Percentiles rank a stretch among this genome's conserved stretches.
These are phyloP conservation scores for Scolopax mira DNA, from an alignment of 2,113 vertebrate species.

Conservation along the genomic window DNA sequence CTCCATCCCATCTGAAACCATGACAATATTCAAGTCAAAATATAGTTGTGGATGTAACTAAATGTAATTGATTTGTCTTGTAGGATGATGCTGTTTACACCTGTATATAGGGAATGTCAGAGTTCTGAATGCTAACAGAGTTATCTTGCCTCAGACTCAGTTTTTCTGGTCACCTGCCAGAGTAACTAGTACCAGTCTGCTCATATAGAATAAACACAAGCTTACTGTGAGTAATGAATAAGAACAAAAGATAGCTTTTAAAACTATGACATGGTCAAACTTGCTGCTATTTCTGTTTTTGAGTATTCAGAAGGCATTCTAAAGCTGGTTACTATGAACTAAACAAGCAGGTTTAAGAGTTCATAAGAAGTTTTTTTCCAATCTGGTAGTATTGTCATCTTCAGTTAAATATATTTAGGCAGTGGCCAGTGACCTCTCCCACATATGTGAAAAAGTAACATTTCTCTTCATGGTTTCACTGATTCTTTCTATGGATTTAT, in stretches of 20 bases:
- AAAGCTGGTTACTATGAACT: neutral
- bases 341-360: neutral
- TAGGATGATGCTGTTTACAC: neutral
- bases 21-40: neutral
- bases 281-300: neutral
- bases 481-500: neutral
- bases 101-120: neutral
- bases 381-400: neutral
- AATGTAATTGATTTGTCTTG: neutral
- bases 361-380: neutral
- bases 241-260: neutral
- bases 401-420: neutral
- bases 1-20: neutral
- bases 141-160: neutral
- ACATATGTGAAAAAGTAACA: neutral
- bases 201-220: neutral
- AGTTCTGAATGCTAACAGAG: neutral
- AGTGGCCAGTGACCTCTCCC: rapidly evolving
- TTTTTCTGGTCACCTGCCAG: neutral
- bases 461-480: neutral
- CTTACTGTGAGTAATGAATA: neutral
- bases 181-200: neutral
- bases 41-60: neutral
- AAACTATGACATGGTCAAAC: neutral
- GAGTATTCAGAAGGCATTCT: neutral